These are phyloP conservation scores for Heteractis magnifica DNA, from an alignment of 92 coral and sea anemone genomes.

Conservation along the genomic window DNA sequence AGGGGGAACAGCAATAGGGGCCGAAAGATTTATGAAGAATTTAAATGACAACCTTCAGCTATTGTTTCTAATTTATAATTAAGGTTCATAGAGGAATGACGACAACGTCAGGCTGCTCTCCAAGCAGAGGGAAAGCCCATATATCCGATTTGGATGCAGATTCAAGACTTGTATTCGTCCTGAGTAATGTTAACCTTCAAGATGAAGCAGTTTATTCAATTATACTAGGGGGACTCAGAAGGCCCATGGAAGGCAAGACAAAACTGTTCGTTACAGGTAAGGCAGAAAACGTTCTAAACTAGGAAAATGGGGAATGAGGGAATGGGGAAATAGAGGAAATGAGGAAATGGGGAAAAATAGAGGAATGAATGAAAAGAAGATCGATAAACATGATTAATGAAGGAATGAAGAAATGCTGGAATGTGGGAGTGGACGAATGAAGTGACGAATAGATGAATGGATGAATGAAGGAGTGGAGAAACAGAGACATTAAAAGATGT, in stretches of 20 bases:
- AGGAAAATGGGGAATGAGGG: neutral
- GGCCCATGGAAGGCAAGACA: slow-evolving; percentile 15
- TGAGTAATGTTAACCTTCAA: neutral
- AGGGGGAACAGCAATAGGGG: too few species aligned
- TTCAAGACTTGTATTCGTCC: slow-evolving; percentile 5
- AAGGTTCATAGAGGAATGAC: neutral
- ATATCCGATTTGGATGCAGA: neutral
- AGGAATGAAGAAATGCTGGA: too few species aligned
- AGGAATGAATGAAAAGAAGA: too few species aligned
- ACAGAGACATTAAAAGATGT: too few species aligned
- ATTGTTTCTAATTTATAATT: neutral
- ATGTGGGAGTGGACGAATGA: too few species aligned
- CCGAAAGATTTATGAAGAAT: neutral
- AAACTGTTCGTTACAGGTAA: slow-evolving; percentile 27
- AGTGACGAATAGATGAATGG: too few species aligned
- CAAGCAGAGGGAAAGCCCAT: slow-evolving; percentile 7
- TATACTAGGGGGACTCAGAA: slow-evolving; percentile 6
- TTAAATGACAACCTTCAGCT: too few species aligned
- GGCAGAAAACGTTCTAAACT: neutral
- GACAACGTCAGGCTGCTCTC: neutral
- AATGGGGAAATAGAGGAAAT: neutral
- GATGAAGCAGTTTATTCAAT: slow-evolving; percentile 28
- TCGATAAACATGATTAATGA: too few species aligned
- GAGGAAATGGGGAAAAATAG: too few species aligned
- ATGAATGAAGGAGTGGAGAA: too few species aligned